phyloP scores from a whole-genome alignment of 2,888 invertebrate genomes.

The Palloptera scutellata region DNA sequence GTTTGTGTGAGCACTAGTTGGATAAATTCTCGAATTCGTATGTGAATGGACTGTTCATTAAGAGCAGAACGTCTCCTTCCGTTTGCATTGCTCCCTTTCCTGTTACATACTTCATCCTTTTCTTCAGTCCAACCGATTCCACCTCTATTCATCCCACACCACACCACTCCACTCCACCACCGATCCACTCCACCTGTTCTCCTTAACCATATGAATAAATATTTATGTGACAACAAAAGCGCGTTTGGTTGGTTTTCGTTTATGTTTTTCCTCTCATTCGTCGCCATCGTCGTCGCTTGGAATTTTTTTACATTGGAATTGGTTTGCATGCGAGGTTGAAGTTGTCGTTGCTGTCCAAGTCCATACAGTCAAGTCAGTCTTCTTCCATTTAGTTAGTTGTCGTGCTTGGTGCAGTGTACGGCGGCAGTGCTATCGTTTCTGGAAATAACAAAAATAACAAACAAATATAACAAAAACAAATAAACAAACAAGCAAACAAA shows the following conservation, averaged over 20 bases:
- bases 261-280: neutral
- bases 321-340: neutral
- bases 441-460: constrained; percentile 12
- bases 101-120: too few relatives aligned
- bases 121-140: neutral
- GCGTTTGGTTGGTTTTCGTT: neutral
- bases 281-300: neutral
- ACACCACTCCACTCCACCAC: neutral
- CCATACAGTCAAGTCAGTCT: neutral
- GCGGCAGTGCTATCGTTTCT: constrained; percentile 2
- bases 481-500: neutral
- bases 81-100: too few relatives aligned
- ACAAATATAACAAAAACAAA: constrained; percentile 6
- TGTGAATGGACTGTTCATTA: constrained; percentile 36
- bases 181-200: constrained; percentile 1
- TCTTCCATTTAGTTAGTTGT: too few relatives aligned
- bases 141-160: neutral
- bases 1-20: neutral
- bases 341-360: neutral
- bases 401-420: neutral
- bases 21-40: constrained; percentile 12
- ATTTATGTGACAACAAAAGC: neutral
- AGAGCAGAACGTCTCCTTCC: neutral
- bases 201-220: neutral
- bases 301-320: neutral